Evolutionary conservation across 2,113 vertebrate genomes (phyloP).

Genomic region (Petroica traversi): DNA sequence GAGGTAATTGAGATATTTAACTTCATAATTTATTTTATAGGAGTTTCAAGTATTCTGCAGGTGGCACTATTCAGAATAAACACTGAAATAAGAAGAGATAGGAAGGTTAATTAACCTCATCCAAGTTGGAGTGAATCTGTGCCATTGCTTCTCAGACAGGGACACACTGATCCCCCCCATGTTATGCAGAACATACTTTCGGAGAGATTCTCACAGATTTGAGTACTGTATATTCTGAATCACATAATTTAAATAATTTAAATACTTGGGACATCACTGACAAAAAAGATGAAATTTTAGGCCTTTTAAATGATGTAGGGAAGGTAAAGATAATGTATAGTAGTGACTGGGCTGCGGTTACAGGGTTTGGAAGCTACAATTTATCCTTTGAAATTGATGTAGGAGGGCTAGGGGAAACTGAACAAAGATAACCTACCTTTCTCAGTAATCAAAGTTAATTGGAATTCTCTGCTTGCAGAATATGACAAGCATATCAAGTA

Average conservation of each 20-base stretch:
- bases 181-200: background rate
- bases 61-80: background rate
- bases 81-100: background rate
- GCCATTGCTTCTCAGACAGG: background rate
- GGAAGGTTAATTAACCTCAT: background rate
- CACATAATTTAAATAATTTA: background rate
- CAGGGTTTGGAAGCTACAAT: background rate
- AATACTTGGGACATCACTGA: background rate
- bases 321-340: background rate
- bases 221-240: background rate
- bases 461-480: background rate
- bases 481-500: background rate
- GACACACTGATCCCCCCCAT: background rate
- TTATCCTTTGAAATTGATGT: background rate
- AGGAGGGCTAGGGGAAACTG: background rate
- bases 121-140: background rate
- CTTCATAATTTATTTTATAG: background rate
- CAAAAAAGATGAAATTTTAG: background rate
- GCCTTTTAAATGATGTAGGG: background rate
- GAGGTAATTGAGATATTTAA: background rate
- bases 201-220: background rate
- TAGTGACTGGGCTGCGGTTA: background rate
- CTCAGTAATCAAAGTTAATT: background rate
- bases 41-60: background rate
- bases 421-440: background rate